Evolutionary conservation across 1,140 invertebrate species (phyloP), one percentile per base, ranked within the genome.

Genomic region (Ooceraea biroi): DNA sequence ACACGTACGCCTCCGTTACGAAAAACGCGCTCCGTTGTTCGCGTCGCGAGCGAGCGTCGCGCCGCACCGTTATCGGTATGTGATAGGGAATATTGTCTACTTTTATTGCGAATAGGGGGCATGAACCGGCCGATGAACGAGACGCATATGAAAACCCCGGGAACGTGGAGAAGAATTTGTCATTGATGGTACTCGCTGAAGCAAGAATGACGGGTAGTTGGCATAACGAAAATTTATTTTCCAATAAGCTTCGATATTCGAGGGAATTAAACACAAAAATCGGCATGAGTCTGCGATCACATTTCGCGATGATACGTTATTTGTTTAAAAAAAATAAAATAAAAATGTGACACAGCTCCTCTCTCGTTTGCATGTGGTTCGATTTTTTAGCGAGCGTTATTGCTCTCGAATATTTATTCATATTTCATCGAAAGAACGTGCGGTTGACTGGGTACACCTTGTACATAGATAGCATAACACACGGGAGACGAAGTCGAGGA

Each of bases 1-100:
- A 57, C 48, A 11, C 36, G 22, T 58, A 36, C 36, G 52, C 41
- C 48, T 60, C 55, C 44, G 55, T 46, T 36, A n/a, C 68, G 78
- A 30, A 46, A 74, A 82, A 82, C 61, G 7, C 30, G 14, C 41
- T 50, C 61, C 11, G 73, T 60, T 50, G 44, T 48, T 27, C 25
- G 27, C 25, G 25, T 68, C 36, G 61, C 19, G 19, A 22, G n/a
- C 25, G 11, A 22, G n/a, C 25, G 11, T 30, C 14, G 19, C 36
- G 5, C 17, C 17, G 50, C 50, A 22, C 11, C 4, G 12, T 22
- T 44, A 25, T 36, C 46, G 17, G 27, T 30, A 60, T 14, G 71
- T 66, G 57, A 41, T 77, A 41, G 58, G 41, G 58, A 12, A 12
- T 50, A 50, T 76, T 76, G 60, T 76, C 19, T 44, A 36, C 2